Base-by-base conservation (phyloP, 2,113 vertebrate genomes). In the Cervus canadensis region DNA sequence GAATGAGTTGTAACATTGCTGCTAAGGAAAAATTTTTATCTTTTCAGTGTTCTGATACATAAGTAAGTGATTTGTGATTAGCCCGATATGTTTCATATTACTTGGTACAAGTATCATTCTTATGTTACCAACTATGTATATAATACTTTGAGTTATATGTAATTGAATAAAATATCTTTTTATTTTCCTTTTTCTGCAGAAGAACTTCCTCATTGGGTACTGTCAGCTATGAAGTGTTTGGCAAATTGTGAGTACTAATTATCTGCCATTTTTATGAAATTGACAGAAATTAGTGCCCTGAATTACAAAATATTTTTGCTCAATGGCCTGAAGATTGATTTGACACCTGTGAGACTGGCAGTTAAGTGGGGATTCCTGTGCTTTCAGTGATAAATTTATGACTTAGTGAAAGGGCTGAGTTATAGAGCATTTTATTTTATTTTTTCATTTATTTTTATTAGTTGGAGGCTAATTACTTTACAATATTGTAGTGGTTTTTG, bases 191-290 rank as follows among this genome's bases (percentile, higher is more conserved):
- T 95, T 21, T 97, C 16, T 90, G 30, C 94, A 99, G 99, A 99
- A 67, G 99, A 99, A 62, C 98, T 99, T 98, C 99, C 99, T 98
- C 99, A 99, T n/a, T 99, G 99, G 99, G 99, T 99, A 91, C 97
- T 99, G 95, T 99, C 99, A 11, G 99, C 99, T 95, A 99, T 99
- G 99, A 99, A 99, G 97, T 99, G 99, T 98, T 97, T 99, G 92
- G 99, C 99, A 98, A 99, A 99, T 87, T 99, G 99, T 99, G 98
- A 99, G 99, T 99, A 98, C 92, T 94, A 93, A 94, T 95, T 91
- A 81, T 60, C 50, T 45, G 15, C 19, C 50, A n/a, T 10, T 87
- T 91, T 89, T 93, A 91, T 91, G 79, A 94, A 86, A 83, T 93
- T 94, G 95, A 86, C 30, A 94, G 86, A 93, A 79, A 89, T 83